These are phyloP conservation scores for Paguma larvata DNA, from an alignment of 2,797 vertebrate species.

Conservation along the genomic window DNA sequence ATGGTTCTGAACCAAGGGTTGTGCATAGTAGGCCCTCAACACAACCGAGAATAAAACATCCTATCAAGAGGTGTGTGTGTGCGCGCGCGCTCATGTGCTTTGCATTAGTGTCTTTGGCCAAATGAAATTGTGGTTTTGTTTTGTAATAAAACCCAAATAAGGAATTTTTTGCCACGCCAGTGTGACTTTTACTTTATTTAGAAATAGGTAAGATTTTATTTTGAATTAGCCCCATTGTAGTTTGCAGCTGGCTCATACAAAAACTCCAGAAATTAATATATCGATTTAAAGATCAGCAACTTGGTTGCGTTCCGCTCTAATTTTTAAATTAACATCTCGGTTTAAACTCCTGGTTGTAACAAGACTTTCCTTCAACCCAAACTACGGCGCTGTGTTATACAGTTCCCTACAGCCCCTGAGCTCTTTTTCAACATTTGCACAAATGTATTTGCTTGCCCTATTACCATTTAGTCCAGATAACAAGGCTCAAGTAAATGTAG, in stretches of 20 bases:
- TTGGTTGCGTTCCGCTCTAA: slow-evolving; percentile 11
- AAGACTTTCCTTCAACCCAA: slow-evolving; percentile 46
- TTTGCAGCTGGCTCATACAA: slow-evolving; percentile 32
- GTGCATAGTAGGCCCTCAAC: background rate
- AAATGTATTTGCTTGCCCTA: slow-evolving; percentile 74
- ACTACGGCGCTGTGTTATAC: background rate
- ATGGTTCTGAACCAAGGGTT: slow-evolving; percentile 7
- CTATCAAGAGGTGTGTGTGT: background rate
- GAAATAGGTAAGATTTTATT: slow-evolving; percentile 29
- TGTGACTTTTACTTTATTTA: slow-evolving; percentile 52
- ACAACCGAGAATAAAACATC: slow-evolving; percentile 24
- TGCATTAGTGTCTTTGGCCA: background rate
- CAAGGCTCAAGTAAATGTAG: slow-evolving; percentile 75
- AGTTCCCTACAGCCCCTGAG: background rate
- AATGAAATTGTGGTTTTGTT: slow-evolving; percentile 55
- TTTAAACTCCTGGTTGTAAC: slow-evolving; percentile 49
- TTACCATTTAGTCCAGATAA: slow-evolving; percentile 76
- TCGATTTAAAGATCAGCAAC: background rate
- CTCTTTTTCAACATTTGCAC: slow-evolving; percentile 59
- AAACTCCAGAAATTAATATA: slow-evolving; percentile 33
- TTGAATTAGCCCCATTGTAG: slow-evolving; percentile 9
- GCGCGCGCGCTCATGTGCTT: background rate
- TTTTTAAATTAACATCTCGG: background rate
- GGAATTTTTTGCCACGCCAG: background rate
- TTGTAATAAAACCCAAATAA: slow-evolving; percentile 41